Percentiles rank a stretch among this genome's conserved stretches.
Conservation (phyloP, 2,113 vertebrate species). For the Sinosuthora webbiana region DNA sequence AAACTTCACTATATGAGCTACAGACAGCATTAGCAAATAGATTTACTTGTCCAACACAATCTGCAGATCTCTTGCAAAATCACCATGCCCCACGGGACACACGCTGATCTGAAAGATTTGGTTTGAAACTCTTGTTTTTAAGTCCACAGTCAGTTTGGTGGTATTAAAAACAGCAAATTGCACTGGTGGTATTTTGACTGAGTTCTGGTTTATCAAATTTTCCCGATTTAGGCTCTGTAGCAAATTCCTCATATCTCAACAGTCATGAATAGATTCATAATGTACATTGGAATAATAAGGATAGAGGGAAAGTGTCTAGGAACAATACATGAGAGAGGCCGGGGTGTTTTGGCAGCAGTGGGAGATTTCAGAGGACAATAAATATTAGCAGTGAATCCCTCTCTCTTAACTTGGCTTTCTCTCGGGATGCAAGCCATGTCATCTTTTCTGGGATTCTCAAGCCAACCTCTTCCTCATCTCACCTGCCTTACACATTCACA, state of each 20-base stretch:
- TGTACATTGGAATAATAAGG: neutral
- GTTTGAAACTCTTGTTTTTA: neutral
- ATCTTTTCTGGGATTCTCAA: neutral
- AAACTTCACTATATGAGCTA: neutral
- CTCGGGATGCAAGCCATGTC: neutral
- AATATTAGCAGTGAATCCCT: neutral
- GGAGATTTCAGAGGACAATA: neutral
- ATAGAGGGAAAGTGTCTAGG: neutral
- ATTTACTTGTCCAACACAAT: neutral
- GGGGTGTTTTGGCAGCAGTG: neutral
- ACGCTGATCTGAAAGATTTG: rapidly evolving
- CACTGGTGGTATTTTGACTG: neutral
- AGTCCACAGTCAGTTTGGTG: neutral
- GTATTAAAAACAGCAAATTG: neutral
- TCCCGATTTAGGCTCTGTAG: neutral
- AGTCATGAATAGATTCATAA: neutral
- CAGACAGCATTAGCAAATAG: neutral
- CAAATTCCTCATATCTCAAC: neutral
- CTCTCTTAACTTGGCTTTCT: neutral
- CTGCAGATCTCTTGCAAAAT: neutral
- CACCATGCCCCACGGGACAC: neutral
- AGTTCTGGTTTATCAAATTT: neutral
- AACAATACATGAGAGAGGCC: neutral
- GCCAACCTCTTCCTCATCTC: neutral
- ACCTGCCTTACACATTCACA: neutral